A percentile compares a stretch with the other conserved stretches of the same genome.
These are phyloP conservation scores for Zophobas morio DNA, from an alignment of 1,140 invertebrate species.

Conservation along the genomic window DNA sequence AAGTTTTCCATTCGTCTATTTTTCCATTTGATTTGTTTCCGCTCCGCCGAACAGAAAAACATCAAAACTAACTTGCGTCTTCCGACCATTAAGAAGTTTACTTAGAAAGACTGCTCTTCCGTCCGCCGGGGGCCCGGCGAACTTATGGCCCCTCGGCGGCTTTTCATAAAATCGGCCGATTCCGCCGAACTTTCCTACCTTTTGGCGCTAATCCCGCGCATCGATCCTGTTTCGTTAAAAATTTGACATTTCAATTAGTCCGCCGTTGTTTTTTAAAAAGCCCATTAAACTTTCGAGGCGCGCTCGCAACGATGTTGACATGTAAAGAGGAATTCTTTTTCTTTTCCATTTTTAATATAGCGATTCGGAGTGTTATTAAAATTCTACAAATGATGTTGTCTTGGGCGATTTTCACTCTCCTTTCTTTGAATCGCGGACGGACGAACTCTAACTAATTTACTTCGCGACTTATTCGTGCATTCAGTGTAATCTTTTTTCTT, in stretches of 20 bases:
- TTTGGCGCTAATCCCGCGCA: not conserved
- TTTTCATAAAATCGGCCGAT: not conserved
- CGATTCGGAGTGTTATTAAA: conserved; percentile 18
- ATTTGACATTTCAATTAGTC: conserved; percentile 1
- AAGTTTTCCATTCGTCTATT: too few relatives aligned
- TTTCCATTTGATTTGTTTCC: too few relatives aligned
- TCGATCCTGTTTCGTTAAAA: not conserved
- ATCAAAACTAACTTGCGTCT: not conserved
- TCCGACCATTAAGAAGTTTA: not conserved
- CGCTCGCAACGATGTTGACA: not conserved
- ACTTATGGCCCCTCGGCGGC: not conserved
- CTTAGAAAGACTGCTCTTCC: too few relatives aligned
- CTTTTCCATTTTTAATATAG: conserved; percentile 16
- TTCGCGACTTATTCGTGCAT: conserved; percentile 34
- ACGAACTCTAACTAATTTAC: conserved; percentile 25
- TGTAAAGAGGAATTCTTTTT: not conserved
- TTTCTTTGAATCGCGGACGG: conserved; percentile 15
- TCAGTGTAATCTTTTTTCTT: conserved; percentile 14
- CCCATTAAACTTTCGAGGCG: conserved; percentile 3
- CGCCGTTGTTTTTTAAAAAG: not conserved
- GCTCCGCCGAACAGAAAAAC: too few relatives aligned
- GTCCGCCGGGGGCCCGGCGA: not conserved
- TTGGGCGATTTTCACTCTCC: conserved; percentile 24
- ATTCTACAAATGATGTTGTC: conserved; percentile 33
- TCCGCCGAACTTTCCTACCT: not conserved